Base-by-base conservation (phyloP, 2,113 vertebrate species). In the Plecturocebus donacophilus region DNA sequence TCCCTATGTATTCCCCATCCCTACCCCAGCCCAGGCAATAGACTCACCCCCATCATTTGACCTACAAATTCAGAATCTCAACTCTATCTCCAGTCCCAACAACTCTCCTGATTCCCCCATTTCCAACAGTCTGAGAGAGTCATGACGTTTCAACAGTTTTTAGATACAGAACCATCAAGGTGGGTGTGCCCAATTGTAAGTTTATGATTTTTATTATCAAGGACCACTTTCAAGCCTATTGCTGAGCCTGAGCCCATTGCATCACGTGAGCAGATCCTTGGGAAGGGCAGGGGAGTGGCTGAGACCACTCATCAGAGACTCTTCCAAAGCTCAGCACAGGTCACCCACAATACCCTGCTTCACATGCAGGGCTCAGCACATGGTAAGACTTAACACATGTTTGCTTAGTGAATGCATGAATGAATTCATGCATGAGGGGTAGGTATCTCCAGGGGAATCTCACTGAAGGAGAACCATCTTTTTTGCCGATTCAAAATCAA, bases 21-120 rank as follows among this genome's bases (percentile, higher is more conserved):
- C 12, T 2, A 42, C 17, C 45, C 23, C 66, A 75, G 42, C 14
- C 38, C 49, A 71, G 75, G 32, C 19, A 45, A 38, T 17, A 75
- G 19, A 35, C 73, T 21, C 21, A 10, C 52, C 11, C 14, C 35
- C 68, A 45, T 40, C 76, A 52, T 11, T 32, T 52, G 90, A 79
- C 42, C 77, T 64, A 49, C 71, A 92, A 84, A 71, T n/a, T 47
- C 19, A 23, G 56, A 13, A 85, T n/a, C 38, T 93, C 64, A 83
- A 64, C 66, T 35, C 11, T 13, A 6, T 58, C 40, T 75, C 56
- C 21, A 23, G 17, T 52, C 19, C 49, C 76, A 80, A 2, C 13
- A 14, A 21, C 25, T 75, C 32, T 64, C 68, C 86, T 13, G 8
- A 35, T 9, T 11, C 14, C 32, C 4, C 47, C 80, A 5, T 49